Conservation (phyloP, 2,888 invertebrate genomes). For the Drosophila subsilvestris region DNA sequence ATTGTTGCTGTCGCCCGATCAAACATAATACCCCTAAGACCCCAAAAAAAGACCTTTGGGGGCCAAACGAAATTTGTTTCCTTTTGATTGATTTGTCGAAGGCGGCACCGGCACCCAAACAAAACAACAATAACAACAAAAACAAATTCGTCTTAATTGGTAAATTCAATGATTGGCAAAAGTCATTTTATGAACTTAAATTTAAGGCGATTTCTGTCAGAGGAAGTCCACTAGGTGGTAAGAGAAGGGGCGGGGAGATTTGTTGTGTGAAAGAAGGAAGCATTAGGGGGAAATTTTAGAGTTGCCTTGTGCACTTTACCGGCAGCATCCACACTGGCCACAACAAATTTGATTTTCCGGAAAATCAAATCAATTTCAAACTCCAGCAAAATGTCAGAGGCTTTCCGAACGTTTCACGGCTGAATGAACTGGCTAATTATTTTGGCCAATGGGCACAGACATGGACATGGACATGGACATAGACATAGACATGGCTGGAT, state of each 20-base stretch:
- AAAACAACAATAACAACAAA: neutral
- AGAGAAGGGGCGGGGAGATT: neutral
- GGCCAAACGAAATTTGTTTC: constrained; percentile 38
- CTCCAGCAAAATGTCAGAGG: constrained; percentile 51
- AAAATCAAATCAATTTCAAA: constrained; percentile 68
- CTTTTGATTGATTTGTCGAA: constrained; percentile 70
- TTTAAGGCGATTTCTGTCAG: constrained; percentile 63
- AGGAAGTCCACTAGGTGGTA: constrained; percentile 19
- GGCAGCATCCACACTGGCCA: neutral
- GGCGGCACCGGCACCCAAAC: constrained; percentile 13
- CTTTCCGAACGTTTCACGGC: constrained; percentile 58
- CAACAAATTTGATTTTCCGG: constrained; percentile 47
- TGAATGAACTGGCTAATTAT: constrained; percentile 72
- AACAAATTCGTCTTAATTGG: constrained; percentile 65
- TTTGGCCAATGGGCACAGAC: constrained; percentile 47
- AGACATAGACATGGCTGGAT: neutral
- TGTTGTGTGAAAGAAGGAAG: constrained; percentile 12
- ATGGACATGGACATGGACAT: neutral
- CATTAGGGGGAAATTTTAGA: neutral
- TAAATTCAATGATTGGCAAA: constrained; percentile 74
- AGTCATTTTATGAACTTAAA: constrained; percentile 42
- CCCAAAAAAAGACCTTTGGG: constrained; percentile 11
- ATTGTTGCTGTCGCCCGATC: constrained; percentile 27
- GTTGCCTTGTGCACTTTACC: neutral
- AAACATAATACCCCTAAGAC: constrained; percentile 49